Conservation (phyloP, 2,113 vertebrate genomes). For the Felis catus region DNA sequence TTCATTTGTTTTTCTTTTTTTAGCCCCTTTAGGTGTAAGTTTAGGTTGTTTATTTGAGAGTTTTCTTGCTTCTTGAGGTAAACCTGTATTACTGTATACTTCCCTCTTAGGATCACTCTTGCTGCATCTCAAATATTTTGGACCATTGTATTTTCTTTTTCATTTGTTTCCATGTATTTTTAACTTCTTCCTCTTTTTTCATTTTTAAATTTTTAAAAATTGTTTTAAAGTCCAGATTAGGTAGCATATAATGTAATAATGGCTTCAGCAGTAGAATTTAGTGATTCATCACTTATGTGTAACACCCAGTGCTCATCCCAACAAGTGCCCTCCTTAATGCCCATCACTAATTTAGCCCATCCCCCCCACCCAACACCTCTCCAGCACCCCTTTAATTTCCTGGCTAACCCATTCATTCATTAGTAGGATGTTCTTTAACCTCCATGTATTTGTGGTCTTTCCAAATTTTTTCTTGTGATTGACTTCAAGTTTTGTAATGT, state of each 20-base stretch:
- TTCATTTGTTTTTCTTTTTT: background rate
- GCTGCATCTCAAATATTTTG: background rate
- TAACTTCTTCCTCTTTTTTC: background rate
- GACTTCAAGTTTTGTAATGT: background rate
- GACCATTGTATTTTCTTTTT: background rate
- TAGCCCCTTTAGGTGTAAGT: background rate
- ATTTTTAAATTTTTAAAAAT: no score
- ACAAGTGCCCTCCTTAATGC: no score
- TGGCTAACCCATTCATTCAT: background rate
- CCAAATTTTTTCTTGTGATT: background rate
- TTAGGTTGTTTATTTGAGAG: background rate
- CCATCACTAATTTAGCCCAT: no score
- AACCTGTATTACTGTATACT: background rate
- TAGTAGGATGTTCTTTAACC: background rate
- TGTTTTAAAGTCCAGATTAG: no score
- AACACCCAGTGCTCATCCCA: no score
- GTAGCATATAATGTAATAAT: no score
- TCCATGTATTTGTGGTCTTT: background rate
- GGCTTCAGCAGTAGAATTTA: no score
- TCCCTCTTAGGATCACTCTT: background rate
- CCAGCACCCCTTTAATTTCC: background rate
- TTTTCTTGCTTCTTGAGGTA: background rate
- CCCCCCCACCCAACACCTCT: no score
- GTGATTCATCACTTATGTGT: no score
- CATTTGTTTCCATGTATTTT: background rate